Evolutionary conservation across 2,113 vertebrate genomes (phyloP), one percentile per base, ranked within the genome.

Genomic region (Amphilophus citrinellus): DNA sequence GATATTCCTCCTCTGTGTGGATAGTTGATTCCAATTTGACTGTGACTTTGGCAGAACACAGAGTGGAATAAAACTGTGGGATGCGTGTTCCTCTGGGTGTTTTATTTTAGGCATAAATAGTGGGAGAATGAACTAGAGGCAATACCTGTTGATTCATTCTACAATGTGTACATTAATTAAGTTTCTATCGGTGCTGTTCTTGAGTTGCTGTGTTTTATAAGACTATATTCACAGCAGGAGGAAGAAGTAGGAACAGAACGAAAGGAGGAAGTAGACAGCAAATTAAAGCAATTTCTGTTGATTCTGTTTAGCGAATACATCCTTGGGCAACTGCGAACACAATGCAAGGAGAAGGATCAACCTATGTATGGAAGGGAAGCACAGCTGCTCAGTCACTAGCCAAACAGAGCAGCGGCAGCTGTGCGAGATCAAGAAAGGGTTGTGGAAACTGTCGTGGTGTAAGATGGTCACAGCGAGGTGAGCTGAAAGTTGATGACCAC

Each of bases 21-120:
- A 92, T 83, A 89, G 91, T 91, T 91, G 90, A 87, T 88, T 88
- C 83, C 88, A 93, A 79, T 80, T 91, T 79, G 85, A 93, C 86
- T 93, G 94, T 91, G 88, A 90, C 91, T 88, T 82, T 91, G 90
- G 90, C 91, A 84, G 50, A 82, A 83, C 78, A 66, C 32, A 3
- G 62, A 77, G 76, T 79, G 84, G 86, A 91, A 89, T 84, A 84
- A 91, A 91, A 88, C 85, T 62, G 35, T 84, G 83, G 85, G 82
- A 91, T 86, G 80, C 10, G 53, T 39, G 81, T 80, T 84, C 78
- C 83, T 80, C 61, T 61, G 53, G 57, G 42, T 39, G 68, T 77
- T 85, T 85, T 56, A 84, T 75, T 62, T 42, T 42, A 87, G 76
- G 77, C 30, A 22, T n/a, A 77, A 57, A 82, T 79, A 79, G 65